Evolutionary conservation across 2,113 vertebrate species (phyloP).

Genomic region (Saccopteryx bilineata): DNA sequence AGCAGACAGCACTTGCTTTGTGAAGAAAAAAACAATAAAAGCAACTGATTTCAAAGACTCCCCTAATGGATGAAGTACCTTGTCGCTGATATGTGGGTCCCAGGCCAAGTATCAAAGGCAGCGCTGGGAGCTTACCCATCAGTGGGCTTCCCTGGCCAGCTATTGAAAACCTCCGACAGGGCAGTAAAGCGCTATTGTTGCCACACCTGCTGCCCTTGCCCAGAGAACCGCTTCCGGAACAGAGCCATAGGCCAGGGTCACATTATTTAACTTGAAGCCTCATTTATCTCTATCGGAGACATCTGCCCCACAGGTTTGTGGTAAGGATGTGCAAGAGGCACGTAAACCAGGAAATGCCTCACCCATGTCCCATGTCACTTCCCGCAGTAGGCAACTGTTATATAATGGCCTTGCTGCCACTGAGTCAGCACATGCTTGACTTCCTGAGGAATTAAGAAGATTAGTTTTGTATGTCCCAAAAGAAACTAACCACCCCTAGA

Average conservation of each 20-base stretch:
- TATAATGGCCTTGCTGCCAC: background rate
- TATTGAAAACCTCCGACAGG: background rate
- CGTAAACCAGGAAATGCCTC: rapidly evolving
- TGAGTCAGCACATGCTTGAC: background rate
- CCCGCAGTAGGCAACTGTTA: background rate
- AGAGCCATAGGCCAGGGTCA: background rate
- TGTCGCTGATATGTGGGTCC: background rate
- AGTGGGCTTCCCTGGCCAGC: background rate
- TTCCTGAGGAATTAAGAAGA: slow-evolving; percentile 59
- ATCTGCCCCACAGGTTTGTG: background rate
- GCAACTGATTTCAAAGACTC: background rate
- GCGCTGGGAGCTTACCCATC: background rate
- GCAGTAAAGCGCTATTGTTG: background rate
- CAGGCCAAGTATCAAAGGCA: background rate
- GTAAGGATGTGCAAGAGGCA: background rate
- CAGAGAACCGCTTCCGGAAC: background rate
- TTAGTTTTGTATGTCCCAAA: slow-evolving; percentile 52
- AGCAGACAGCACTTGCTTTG: background rate
- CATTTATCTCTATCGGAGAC: background rate
- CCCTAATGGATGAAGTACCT: background rate
- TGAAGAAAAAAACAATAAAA: background rate
- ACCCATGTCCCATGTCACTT: background rate
- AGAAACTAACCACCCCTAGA: slow-evolving; percentile 37
- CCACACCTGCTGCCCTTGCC: background rate
- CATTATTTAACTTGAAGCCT: background rate